Conservation (phyloP, 2,797 vertebrate genomes). For the Varecia variegata region DNA sequence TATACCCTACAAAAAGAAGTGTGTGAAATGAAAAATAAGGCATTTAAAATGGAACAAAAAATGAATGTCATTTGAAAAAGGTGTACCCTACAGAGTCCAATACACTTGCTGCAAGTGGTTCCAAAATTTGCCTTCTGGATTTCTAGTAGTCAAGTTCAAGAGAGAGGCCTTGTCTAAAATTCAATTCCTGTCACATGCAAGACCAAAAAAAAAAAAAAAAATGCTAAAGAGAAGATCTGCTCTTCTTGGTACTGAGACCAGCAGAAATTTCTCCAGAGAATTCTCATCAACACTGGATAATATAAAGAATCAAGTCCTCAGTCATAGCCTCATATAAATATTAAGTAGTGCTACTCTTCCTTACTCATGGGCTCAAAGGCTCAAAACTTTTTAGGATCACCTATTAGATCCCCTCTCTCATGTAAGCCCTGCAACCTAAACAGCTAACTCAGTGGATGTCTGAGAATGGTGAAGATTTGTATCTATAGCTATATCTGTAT, state of each 20-base stretch:
- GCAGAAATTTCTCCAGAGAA: neutral
- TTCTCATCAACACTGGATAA: neutral
- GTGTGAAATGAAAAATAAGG: conserved; percentile 29
- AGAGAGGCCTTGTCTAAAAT: neutral
- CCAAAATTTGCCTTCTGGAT: neutral
- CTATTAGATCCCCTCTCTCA: neutral
- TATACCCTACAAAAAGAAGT: neutral
- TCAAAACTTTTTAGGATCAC: neutral
- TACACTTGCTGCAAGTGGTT: neutral
- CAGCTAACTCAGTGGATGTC: neutral
- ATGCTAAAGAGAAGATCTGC: neutral
- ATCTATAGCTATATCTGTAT: too few species aligned
- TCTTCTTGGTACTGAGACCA: neutral
- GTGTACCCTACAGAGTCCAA: neutral
- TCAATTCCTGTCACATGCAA: neutral
- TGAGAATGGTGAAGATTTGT: neutral
- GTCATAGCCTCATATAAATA: neutral
- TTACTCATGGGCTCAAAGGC: neutral
- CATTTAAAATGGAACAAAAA: neutral
- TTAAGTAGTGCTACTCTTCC: neutral
- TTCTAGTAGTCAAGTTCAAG: neutral
- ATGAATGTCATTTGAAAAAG: neutral
- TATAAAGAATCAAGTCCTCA: neutral
- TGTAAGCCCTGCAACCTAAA: neutral
- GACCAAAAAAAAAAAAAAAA: neutral